A percentile compares a stretch with the other conserved stretches of the same genome.
These are phyloP conservation scores for Myotis lucifugus DNA, from an alignment of 2,113 vertebrate genomes.

Conservation along the genomic window DNA sequence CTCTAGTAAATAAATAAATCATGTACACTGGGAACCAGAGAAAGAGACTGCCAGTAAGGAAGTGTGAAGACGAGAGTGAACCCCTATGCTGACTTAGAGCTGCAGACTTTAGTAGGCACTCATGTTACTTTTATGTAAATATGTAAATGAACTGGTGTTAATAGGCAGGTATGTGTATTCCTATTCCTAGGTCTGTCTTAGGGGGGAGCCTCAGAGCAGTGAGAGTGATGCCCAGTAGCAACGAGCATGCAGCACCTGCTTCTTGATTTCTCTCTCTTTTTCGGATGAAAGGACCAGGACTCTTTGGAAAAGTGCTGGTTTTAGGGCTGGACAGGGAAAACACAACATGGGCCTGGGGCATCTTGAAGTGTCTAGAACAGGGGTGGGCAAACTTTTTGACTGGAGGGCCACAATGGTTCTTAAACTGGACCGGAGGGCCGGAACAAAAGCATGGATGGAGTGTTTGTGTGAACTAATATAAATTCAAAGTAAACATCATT, in stretches of 20 bases:
- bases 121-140: no score
- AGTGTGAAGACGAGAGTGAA: neutral
- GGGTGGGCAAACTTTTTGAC: no score
- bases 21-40: neutral
- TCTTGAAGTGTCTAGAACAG: neutral
- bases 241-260: neutral
- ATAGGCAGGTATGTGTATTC: neutral
- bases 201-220: neutral
- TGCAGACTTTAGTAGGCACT: no score
- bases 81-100: neutral
- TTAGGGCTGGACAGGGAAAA: neutral
- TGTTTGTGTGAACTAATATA: no score
- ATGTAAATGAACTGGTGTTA: no score
- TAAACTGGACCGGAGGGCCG: no score
- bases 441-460: no score
- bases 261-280: neutral
- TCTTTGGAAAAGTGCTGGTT: neutral
- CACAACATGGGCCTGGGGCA: neutral
- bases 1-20: neutral
- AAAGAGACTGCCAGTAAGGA: neutral
- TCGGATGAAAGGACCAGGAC: neutral
- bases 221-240: neutral
- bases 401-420: no score
- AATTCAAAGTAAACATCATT: no score
- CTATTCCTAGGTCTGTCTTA: neutral